phyloP scores from a whole-genome alignment of 2,113 vertebrate genomes.

The Columba livia region DNA sequence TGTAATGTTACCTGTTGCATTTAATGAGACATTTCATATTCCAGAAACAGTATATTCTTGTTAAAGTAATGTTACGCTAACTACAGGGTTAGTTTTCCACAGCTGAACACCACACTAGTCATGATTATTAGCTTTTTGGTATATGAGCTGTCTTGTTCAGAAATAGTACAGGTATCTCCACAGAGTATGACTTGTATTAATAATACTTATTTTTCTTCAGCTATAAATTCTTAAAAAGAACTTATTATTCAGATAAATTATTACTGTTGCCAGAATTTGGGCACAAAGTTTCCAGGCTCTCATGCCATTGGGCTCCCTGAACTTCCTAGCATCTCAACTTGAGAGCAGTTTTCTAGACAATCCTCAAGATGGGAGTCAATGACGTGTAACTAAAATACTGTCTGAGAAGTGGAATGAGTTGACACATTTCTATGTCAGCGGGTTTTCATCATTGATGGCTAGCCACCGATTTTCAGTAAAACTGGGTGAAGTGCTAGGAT shows the following conservation, averaged over 20 bases:
- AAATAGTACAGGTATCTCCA: background rate
- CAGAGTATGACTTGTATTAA: background rate
- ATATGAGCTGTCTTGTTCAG: background rate
- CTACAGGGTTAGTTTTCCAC: background rate
- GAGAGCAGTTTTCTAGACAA: background rate
- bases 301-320: background rate
- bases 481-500: background rate
- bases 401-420: background rate
- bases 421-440: background rate
- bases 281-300: background rate
- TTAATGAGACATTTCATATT: background rate
- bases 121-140: background rate
- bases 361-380: no score
- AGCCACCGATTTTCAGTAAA: background rate
- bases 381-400: background rate
- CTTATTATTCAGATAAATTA: background rate
- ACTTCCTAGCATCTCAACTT: background rate
- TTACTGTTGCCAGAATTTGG: background rate
- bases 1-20: background rate
- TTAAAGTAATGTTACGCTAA: background rate
- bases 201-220: background rate
- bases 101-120: background rate
- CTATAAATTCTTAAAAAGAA: background rate
- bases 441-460: background rate
- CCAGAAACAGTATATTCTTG: background rate